Evolutionary conservation across 2,888 invertebrate species (phyloP), one percentile per base, ranked within the genome.

Genomic region (Operophtera brumata): DNA sequence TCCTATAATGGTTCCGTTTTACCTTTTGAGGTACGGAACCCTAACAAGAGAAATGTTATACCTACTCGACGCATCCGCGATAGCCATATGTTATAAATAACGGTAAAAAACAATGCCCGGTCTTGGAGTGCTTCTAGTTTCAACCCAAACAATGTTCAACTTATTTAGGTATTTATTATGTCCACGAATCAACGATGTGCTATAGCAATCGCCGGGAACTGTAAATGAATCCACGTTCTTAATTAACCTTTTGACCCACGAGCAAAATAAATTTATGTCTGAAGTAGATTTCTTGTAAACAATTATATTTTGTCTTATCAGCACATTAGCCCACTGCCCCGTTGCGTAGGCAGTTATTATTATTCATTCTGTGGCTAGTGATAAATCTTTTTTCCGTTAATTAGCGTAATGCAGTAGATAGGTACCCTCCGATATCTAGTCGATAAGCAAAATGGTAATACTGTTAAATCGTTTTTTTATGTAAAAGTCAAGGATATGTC

Each of bases 381-480:
- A 52, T 51, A 51, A 44, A 41, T 54, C 41, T 50, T 44, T 40
- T 49, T 54, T 47, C 39, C n/a, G n/a, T 40, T 53, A 52, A 55
- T 55, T 55, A 55, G 35, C 39, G 43, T 49, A 46, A 28, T 44
- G 32, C 30, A 46, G 51, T 39, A 36, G 42, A 47, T 45, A 35
- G 36, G 36, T 32, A 44, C 7, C 26, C 39, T 39, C 42, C 40
- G 36, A 28, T 49, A 28, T n/a, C 20, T 12, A 32, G 12, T 28
- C 7, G 37, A 39, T 47, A 47, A 32, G 40, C 14, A 32, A 47
- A 47, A 40, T 40, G 11, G 9, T 3, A 8, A 30, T 3, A 8
- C 30, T 30, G n/a, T n/a, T n/a, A n/a, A n/a, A n/a, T n/a, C n/a
- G n/a, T n/a, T n/a, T n/a, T n/a, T n/a, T n/a, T n/a, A n/a, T n/a